Percentiles rank a stretch among this genome's conserved stretches.
Evolutionary conservation across 2,888 invertebrate species (phyloP).

Genomic region (Scrobipalpa costella): DNA sequence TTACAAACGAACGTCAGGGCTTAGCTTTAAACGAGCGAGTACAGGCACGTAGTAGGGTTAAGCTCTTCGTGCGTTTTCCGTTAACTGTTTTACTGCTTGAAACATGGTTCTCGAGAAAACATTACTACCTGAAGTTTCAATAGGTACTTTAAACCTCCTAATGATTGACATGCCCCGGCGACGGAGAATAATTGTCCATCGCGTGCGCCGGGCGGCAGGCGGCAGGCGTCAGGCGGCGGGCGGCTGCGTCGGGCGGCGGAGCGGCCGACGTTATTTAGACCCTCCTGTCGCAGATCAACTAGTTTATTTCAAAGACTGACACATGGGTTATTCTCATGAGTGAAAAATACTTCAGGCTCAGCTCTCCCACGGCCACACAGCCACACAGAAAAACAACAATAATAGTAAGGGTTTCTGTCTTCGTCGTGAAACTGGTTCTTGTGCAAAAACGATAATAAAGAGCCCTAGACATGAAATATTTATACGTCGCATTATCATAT

Average conservation of each 20-base stretch:
- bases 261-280: slow-evolving; percentile 15
- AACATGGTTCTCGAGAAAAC: slow-evolving; percentile 53
- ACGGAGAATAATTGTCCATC: slow-evolving; percentile 24
- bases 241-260: too few relatives aligned
- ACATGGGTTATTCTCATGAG: not conserved
- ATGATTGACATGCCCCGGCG: slow-evolving; percentile 32
- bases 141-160: slow-evolving; percentile 33
- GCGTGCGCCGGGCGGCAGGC: not conserved
- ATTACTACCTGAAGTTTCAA: slow-evolving; percentile 36
- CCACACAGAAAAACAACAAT: slow-evolving; percentile 31
- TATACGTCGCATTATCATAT: slow-evolving; percentile 79
- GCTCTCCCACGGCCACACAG: not conserved
- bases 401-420: slow-evolving; percentile 50
- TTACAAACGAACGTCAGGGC: slow-evolving; percentile 65
- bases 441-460: slow-evolving; percentile 71
- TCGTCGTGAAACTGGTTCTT: slow-evolving; percentile 64
- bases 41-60: slow-evolving; percentile 65
- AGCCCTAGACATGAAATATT: slow-evolving; percentile 74
- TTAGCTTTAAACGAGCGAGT: slow-evolving; percentile 63
- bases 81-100: slow-evolving; percentile 59
- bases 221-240: not conserved
- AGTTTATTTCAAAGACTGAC: slow-evolving; percentile 12
- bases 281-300: slow-evolving; percentile 20
- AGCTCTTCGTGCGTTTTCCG: slow-evolving; percentile 57
- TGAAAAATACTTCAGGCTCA: not conserved